These are phyloP conservation scores for Coptotermes formosanus DNA, from an alignment of 1,140 invertebrate species.

Conservation along the genomic window DNA sequence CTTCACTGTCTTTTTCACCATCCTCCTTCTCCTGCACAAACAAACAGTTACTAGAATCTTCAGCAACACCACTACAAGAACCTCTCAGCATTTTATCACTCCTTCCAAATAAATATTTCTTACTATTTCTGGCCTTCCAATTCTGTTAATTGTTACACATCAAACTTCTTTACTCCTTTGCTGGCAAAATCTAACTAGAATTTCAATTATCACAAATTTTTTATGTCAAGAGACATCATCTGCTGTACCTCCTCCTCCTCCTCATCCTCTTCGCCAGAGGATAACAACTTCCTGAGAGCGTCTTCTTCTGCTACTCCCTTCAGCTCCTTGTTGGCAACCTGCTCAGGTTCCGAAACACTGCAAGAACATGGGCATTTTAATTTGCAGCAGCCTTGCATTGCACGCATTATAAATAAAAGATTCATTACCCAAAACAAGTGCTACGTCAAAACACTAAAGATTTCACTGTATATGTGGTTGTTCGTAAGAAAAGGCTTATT, in stretches of 20 bases:
- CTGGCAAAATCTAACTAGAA: not conserved
- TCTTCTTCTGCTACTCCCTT: slow-evolving; percentile 89
- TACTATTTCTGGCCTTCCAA: not conserved
- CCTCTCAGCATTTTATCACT: too few species aligned
- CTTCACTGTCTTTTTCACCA: slow-evolving; percentile 59
- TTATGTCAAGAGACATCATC: not conserved
- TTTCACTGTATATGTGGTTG: too few species aligned
- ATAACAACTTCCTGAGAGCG: slow-evolving; percentile 79
- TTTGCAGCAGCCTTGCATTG: too few species aligned
- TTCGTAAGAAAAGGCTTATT: too few species aligned
- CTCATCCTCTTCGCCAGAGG: slow-evolving; percentile 87
- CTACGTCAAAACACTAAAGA: too few species aligned
- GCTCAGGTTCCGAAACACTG: slow-evolving; percentile 74
- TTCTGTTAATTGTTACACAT: not conserved
- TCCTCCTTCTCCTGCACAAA: slow-evolving; percentile 59
- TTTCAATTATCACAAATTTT: not conserved
- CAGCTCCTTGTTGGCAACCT: slow-evolving; percentile 67
- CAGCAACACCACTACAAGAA: too few species aligned
- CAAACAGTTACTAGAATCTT: not conserved
- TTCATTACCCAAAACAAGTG: too few species aligned
- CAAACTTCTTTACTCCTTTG: not conserved
- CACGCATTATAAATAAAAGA: too few species aligned
- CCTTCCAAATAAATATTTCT: too few species aligned
- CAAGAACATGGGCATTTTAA: slow-evolving; percentile 36
- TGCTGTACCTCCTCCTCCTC: slow-evolving; percentile 59